Conservation (phyloP, 2,797 vertebrate species). For the Artibeus jamaicensis region DNA sequence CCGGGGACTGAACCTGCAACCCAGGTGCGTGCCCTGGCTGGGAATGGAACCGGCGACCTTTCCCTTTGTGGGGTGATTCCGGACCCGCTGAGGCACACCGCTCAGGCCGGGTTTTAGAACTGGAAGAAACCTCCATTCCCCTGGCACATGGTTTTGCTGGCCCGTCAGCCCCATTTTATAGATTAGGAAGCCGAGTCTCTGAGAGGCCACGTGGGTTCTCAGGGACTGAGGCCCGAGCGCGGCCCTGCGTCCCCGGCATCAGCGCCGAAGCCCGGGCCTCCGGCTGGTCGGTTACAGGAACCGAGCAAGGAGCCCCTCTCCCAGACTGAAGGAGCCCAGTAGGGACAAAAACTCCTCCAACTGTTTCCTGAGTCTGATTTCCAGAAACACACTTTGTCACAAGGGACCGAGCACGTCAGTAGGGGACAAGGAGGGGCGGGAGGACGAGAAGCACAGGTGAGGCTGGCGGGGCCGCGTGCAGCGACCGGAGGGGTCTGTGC, state of each 20-base stretch:
- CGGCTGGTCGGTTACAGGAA: not conserved
- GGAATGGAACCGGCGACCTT: no score
- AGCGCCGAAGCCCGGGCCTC: not conserved
- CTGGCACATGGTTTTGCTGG: not conserved
- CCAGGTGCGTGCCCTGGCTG: no score
- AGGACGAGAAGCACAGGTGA: not conserved
- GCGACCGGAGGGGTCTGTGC: no score
- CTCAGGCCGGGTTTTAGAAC: not conserved
- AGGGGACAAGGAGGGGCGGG: not conserved
- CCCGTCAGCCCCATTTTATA: not conserved
- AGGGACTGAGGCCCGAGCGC: not conserved
- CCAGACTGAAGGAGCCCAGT: not conserved
- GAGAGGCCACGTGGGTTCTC: not conserved
- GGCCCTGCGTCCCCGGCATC: not conserved
- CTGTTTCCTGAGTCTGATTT: not conserved
- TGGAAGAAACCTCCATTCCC: not conserved
- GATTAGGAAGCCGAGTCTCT: not conserved
- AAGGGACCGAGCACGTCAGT: not conserved
- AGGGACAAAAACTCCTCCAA: not conserved
- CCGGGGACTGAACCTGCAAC: no score
- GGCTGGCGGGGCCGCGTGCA: not conserved
- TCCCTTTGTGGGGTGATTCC: no score
- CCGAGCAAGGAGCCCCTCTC: not conserved
- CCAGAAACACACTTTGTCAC: not conserved
- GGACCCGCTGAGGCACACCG: no score